Evolutionary conservation across 2,113 vertebrate species (phyloP).

Genomic region (Myiopsitta monachus): DNA sequence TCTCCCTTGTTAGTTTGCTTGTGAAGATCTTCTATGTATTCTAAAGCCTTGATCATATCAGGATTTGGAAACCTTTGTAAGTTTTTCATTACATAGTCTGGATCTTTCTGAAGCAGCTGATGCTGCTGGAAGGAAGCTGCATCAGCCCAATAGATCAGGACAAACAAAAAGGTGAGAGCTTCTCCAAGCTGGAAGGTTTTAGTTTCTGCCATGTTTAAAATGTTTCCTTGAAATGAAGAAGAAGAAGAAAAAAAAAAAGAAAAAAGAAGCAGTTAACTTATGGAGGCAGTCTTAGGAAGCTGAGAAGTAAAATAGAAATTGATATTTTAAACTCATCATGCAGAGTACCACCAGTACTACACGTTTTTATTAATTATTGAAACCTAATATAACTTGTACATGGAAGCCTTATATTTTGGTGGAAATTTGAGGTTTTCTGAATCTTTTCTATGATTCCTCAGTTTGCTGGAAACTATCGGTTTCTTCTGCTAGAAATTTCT

Average conservation of each 20-base stretch:
- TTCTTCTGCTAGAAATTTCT: not conserved
- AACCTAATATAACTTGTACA: not conserved
- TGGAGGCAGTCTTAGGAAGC: not conserved
- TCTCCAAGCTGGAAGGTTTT: constrained; percentile 65
- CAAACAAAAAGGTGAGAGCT: constrained; percentile 69
- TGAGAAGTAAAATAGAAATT: not conserved
- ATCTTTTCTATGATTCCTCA: not conserved
- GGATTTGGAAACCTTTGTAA: constrained; percentile 76
- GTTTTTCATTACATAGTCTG: constrained; percentile 75
- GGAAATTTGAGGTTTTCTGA: not conserved
- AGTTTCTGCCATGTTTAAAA: constrained; percentile 76
- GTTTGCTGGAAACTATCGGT: not conserved
- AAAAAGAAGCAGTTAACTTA: constrained; percentile 56
- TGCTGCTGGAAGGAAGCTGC: constrained; percentile 84
- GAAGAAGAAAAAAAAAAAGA: constrained; percentile 7
- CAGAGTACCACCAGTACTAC: not conserved
- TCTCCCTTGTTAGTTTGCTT: constrained; percentile 84
- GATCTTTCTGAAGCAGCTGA: constrained; percentile 82
- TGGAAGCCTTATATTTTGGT: not conserved
- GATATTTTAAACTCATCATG: not conserved
- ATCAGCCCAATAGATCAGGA: constrained; percentile 68
- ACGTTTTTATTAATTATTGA: not conserved
- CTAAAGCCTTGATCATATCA: constrained; percentile 92
- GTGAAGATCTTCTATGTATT: constrained; percentile 90
- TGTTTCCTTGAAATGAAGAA: constrained; percentile 77